Evolutionary conservation across 2,797 vertebrate species (phyloP).

Genomic region (Anguilla marmorata): DNA sequence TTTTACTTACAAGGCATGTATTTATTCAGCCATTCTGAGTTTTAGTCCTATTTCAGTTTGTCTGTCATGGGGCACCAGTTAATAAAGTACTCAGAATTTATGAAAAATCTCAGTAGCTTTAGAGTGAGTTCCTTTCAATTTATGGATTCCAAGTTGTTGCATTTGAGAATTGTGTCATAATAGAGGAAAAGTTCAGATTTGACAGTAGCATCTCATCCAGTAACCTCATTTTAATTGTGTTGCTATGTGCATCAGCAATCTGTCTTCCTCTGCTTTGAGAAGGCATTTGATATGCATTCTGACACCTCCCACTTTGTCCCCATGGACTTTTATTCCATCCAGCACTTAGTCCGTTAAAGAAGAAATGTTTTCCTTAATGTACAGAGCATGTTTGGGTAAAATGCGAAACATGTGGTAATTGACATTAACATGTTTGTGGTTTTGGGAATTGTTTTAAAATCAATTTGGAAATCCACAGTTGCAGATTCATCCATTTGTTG

Average conservation of each 20-base stretch:
- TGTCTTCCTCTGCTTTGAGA: neutral
- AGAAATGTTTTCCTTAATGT: constrained; percentile 20
- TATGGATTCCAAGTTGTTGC: neutral
- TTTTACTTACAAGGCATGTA: neutral
- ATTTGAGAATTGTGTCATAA: neutral
- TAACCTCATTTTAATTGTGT: neutral
- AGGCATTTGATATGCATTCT: neutral
- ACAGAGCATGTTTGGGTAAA: neutral
- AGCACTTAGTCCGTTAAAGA: constrained; percentile 4
- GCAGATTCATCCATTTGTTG: constrained; percentile 9
- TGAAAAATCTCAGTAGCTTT: neutral
- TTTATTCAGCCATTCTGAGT: too few relatives aligned
- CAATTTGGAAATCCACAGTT: neutral
- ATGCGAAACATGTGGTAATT: constrained; percentile 5
- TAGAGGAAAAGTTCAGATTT: neutral
- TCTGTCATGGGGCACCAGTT: neutral
- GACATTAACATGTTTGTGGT: constrained; percentile 6
- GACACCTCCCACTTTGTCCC: neutral
- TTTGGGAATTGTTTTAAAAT: constrained; percentile 14
- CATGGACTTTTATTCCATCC: neutral
- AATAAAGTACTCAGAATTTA: too few relatives aligned
- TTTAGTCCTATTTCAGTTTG: neutral
- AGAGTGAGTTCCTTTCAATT: neutral
- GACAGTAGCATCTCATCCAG: neutral
- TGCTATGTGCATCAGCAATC: neutral